Evolutionary conservation across 2,113 vertebrate species (phyloP), one percentile per base, ranked within the genome.

Genomic region (Kryptolebias marmoratus): DNA sequence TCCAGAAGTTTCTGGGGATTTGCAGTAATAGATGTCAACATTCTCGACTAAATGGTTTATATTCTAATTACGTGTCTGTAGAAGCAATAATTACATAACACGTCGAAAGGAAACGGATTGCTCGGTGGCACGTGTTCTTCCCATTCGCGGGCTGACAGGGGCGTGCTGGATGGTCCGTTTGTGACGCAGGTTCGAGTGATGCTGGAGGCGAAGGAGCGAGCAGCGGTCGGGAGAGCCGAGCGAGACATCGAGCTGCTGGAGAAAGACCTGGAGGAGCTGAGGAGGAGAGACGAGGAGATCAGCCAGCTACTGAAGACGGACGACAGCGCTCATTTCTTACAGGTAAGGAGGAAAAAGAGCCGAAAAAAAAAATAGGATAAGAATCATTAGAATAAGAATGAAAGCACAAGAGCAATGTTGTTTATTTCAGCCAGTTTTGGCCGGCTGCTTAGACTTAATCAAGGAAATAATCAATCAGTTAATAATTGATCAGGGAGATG

Each of bases 181-280:
- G 14, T 56, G 42, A 54, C 2, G 1, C 3, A 92, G 91, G 88
- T 92, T 0, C 85, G 78, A 27, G 77, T 77, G 0, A 71, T 82
- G 66, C 71, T 93, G 48, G 88, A 92, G 64, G 79, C 76, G 0
- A 88, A 82, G 72, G 87, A 89, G 84, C 82, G 80, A 1, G 72
- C 81, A 13, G 77, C 80, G 64, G 77, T 88, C 6, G 74, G 79
- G 12, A 62, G 88, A 55, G 85, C 80, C 0, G 73, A 90, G n/a
- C 72, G 60, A 1, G 88, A 92, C 56, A 10, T 84, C 0, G 87
- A 89, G 77, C 45, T 59, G 62, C 79, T 92, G 77, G 78, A 88
- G 75, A 84, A 66, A 30, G 90, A 93, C 30, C 76, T 93, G 75
- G 79, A 88, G 48, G 87, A 91, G 53, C 87, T 93, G 64, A 83